A percentile compares a stretch with the other conserved stretches of the same genome.
phyloP scores from a whole-genome alignment of 2,113 vertebrate species.

The Phoxinus phoxinus region DNA sequence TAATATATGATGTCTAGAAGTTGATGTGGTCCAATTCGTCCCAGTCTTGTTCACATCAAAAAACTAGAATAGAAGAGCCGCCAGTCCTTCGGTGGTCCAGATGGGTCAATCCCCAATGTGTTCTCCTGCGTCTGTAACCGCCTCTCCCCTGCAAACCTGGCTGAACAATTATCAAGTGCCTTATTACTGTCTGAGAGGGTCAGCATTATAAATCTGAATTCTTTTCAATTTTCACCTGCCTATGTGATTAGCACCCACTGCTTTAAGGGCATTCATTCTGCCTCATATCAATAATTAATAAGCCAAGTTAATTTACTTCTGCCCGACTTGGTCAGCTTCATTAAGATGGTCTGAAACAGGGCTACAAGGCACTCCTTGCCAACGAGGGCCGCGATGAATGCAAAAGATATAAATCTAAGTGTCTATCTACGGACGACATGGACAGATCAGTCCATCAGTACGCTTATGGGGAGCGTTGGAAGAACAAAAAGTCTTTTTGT shows the following conservation, averaged over 20 bases:
- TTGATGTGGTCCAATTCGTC: background rate
- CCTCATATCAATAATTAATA: conserved; percentile 98
- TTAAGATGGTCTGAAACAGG: conserved; percentile 86
- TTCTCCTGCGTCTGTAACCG: background rate
- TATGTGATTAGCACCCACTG: conserved; percentile 83
- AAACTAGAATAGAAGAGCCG: background rate
- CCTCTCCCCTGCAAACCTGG: conserved; percentile 13
- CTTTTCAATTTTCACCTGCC: conserved; percentile 85
- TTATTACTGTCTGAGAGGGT: conserved; percentile 72
- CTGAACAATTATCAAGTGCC: conserved; percentile 55
- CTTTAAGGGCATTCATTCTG: conserved; percentile 97
- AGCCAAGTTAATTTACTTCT: conserved; percentile 96
- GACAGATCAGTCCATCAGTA: too few relatives aligned
- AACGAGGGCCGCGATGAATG: conserved; percentile 71
- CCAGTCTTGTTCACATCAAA: background rate
- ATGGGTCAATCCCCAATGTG: conserved; percentile 18
- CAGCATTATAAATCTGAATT: conserved; percentile 84
- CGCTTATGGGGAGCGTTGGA: background rate
- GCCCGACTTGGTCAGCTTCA: conserved; percentile 94
- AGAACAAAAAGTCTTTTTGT: background rate
- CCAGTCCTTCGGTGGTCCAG: background rate
- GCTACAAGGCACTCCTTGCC: conserved; percentile 77
- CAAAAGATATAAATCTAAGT: conserved; percentile 67
- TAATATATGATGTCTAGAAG: too few relatives aligned
- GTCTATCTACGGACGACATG: conserved; percentile 55